Conservation (phyloP, 2,113 vertebrate species). For the Bubo blakistoni region DNA sequence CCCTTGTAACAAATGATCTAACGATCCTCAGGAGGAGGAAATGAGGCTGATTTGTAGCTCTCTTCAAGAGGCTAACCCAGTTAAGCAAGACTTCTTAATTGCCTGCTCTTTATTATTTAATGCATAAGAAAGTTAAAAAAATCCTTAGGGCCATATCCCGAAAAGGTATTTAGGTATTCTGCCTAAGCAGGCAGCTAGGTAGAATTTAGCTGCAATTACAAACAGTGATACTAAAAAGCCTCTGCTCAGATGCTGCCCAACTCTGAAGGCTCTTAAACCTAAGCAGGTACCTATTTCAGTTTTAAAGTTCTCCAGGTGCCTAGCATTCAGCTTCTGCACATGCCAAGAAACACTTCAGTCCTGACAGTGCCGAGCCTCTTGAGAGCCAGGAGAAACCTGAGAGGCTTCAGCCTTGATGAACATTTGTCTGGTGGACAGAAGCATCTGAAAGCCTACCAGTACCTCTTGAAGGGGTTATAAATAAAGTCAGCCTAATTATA, state of each 20-base stretch:
- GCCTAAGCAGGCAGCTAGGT: background rate
- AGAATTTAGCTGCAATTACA: conserved; percentile 1
- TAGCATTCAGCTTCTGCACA: background rate
- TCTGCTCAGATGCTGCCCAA: background rate
- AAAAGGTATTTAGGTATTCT: background rate
- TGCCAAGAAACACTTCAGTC: conserved; percentile 19
- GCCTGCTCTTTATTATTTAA: conserved; percentile 29
- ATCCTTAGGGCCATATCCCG: background rate
- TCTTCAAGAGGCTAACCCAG: background rate
- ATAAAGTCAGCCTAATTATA: background rate
- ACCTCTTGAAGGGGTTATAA: background rate
- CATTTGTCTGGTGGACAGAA: background rate
- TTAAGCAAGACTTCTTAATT: conserved; percentile 38
- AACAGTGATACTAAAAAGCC: background rate
- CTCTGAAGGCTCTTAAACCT: conserved; percentile 38
- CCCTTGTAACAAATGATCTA: conserved; percentile 47
- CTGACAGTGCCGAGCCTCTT: background rate
- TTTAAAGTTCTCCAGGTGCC: conserved; percentile 38
- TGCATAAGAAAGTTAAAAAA: background rate
- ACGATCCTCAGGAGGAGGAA: conserved; percentile 31
- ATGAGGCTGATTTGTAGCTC: conserved; percentile 25
- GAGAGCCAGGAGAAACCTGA: background rate
- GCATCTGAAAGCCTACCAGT: background rate
- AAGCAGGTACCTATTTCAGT: background rate
- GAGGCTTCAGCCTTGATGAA: background rate